Percentiles rank a stretch among this genome's conserved stretches.
Evolutionary conservation across 2,113 vertebrate genomes (phyloP).

Genomic region (Dasypus novemcinctus): DNA sequence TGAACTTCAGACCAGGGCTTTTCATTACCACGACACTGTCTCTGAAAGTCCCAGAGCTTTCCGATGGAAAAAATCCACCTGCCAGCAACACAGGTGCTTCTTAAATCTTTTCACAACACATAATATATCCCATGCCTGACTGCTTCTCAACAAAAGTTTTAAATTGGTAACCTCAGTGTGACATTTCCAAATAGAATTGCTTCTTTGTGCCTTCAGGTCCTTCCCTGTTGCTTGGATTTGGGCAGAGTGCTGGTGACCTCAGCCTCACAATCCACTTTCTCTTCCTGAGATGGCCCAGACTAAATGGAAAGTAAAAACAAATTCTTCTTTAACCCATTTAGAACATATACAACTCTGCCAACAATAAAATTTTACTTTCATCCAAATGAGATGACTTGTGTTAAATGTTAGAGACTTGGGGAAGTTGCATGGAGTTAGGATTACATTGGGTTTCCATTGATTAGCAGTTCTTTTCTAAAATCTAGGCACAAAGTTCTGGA

Average conservation of each 20-base stretch:
- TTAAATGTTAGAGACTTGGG: constrained; percentile 37
- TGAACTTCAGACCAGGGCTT: neutral
- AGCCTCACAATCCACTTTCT: neutral
- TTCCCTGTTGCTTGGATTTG: neutral
- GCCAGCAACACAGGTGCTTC: neutral
- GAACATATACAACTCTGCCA: constrained; percentile 3
- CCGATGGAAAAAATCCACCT: neutral
- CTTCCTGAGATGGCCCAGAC: neutral
- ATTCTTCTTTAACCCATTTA: constrained; percentile 32
- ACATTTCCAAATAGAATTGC: constrained; percentile 32
- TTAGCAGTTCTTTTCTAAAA: constrained; percentile 4
- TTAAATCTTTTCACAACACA: neutral
- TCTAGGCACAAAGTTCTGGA: constrained; percentile 50
- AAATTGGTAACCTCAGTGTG: constrained; percentile 23
- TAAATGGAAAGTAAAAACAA: neutral
- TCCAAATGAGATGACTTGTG: constrained; percentile 24
- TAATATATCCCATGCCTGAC: neutral
- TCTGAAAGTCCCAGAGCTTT: neutral
- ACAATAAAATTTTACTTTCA: constrained; percentile 28
- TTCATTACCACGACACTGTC: neutral
- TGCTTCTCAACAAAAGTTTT: constrained; percentile 24
- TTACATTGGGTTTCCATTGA: neutral
- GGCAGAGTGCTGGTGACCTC: neutral
- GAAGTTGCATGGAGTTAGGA: neutral
- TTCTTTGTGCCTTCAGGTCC: neutral